Evolutionary conservation across 2,888 invertebrate genomes (phyloP).

Genomic region (Lordiphosa fenestrarum): DNA sequence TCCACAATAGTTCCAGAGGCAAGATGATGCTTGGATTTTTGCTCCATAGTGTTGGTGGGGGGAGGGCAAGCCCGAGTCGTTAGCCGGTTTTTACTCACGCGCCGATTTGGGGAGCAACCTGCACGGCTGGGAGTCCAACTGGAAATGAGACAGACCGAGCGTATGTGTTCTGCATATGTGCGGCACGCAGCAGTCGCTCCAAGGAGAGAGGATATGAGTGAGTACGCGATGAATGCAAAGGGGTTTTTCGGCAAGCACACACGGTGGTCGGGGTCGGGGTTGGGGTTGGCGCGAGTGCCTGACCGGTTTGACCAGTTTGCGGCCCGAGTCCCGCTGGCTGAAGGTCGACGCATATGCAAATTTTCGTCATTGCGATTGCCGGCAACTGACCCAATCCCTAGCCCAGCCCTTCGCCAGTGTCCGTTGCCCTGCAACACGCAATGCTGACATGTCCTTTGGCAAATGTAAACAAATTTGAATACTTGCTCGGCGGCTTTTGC

Average conservation of each 20-base stretch:
- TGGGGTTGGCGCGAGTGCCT: neutral
- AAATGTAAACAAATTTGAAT: conserved; percentile 46
- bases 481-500: conserved; percentile 42
- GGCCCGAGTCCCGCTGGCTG: conserved; percentile 8
- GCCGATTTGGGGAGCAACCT: neutral
- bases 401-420: conserved; percentile 15
- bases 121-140: conserved; percentile 8
- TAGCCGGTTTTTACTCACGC: neutral
- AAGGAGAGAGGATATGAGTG: no score
- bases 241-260: no score
- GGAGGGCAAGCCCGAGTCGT: neutral
- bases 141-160: conserved; percentile 5
- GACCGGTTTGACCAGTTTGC: conserved; percentile 70
- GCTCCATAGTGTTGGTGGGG: no score
- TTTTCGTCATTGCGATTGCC: conserved; percentile 16
- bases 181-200: no score
- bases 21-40: no score
- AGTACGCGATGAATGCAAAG: no score
- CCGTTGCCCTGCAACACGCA: conserved; percentile 13
- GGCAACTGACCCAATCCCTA: conserved; percentile 34
- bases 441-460: conserved; percentile 17
- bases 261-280: no score
- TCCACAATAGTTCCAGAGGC: no score
- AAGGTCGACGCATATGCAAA: conserved; percentile 39
- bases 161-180: no score